Percentiles rank a stretch among this genome's conserved stretches.
Conservation (phyloP, 2,113 vertebrate species). For the Empidonax traillii region DNA sequence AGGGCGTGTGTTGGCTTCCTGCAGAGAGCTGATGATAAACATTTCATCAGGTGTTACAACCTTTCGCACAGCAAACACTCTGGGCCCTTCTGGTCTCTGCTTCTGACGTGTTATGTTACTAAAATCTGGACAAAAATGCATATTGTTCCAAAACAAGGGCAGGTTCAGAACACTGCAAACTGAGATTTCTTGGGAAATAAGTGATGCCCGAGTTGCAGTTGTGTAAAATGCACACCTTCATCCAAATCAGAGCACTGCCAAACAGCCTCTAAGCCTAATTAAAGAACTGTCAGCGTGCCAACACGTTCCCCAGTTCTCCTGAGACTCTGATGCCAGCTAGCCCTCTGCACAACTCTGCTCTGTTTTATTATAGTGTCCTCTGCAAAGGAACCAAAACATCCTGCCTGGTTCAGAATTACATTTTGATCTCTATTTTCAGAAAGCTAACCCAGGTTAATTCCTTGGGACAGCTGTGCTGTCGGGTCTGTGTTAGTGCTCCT, state of each 20-base stretch:
- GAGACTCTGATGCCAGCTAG: neutral
- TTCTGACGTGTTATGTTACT: too few species aligned
- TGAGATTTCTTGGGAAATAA: neutral
- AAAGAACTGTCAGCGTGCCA: rapidly evolving
- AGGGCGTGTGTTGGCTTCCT: neutral
- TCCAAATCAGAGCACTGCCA: neutral
- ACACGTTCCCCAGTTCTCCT: neutral
- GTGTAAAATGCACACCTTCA: rapidly evolving
- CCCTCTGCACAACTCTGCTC: neutral
- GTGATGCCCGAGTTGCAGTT: rapidly evolving
- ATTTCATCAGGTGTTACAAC: neutral
- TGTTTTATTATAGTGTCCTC: neutral
- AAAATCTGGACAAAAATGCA: neutral
- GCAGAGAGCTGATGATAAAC: neutral
- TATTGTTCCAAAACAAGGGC: neutral
- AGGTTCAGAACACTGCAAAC: neutral
- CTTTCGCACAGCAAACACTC: neutral
- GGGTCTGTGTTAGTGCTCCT: neutral
- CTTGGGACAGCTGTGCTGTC: neutral
- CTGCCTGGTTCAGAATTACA: neutral
- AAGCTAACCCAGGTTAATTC: neutral
- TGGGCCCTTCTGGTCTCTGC: neutral
- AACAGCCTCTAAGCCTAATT: neutral
- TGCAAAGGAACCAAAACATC: neutral
- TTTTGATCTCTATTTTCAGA: neutral